Evolutionary conservation across 2,797 vertebrate genomes (phyloP).

Genomic region (Phalanger gymnotis): DNA sequence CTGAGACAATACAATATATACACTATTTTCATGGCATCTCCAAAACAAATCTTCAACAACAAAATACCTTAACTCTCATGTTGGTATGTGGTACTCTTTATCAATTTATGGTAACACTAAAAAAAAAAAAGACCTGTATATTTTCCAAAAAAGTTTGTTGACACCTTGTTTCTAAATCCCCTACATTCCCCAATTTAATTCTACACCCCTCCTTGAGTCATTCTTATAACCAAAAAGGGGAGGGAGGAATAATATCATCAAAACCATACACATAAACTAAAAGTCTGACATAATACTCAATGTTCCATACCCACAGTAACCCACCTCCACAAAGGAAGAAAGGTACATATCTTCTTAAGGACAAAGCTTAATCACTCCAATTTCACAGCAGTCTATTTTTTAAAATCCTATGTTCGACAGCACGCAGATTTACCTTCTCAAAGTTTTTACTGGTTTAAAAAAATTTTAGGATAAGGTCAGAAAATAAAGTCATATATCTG

Average conservation of each 20-base stretch:
- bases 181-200: background rate
- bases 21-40: background rate
- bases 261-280: background rate
- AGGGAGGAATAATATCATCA: background rate
- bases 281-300: background rate
- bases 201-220: background rate
- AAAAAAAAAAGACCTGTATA: background rate
- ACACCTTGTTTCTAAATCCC: background rate
- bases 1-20: background rate
- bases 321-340: background rate
- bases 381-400: background rate
- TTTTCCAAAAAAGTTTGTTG: background rate
- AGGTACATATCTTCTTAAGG: background rate
- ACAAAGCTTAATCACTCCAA: background rate
- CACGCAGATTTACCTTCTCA: too few species aligned
- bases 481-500: too few species aligned
- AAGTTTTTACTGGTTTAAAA: too few species aligned
- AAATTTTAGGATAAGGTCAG: too few species aligned
- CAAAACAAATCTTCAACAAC: slow-evolving; percentile 3
- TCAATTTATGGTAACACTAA: slow-evolving; percentile 12
- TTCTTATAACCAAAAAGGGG: background rate
- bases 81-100: slow-evolving; percentile 9
- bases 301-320: background rate
- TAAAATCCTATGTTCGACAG: background rate
- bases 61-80: slow-evolving; percentile 24